Conservation (phyloP, 2,888 invertebrate genomes). For the Exephanes ischioxanthus region DNA sequence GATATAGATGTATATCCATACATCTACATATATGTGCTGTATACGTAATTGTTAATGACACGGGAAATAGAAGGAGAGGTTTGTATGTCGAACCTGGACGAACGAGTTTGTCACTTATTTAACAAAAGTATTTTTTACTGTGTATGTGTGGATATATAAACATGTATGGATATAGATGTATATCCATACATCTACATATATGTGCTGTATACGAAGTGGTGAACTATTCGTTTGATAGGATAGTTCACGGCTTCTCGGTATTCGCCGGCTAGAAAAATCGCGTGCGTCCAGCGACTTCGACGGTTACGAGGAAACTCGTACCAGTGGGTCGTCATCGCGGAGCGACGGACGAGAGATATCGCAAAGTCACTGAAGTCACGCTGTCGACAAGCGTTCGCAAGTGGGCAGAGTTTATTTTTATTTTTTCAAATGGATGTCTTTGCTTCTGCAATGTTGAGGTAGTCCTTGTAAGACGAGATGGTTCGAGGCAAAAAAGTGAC, state of each 20-base stretch:
- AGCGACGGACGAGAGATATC: background rate
- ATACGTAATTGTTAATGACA: no score
- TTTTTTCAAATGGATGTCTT: background rate
- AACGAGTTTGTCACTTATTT: background rate
- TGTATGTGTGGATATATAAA: background rate
- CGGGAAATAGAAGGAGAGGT: no score
- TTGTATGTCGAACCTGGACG: no score
- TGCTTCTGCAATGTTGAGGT: background rate
- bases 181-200: no score
- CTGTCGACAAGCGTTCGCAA: background rate
- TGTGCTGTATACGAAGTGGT: background rate
- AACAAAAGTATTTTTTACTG: no score
- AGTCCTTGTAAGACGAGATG: background rate
- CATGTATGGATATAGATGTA: background rate
- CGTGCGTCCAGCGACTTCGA: background rate
- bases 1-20: background rate
- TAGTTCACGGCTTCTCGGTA: conserved; percentile 2
- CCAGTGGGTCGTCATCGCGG: background rate
- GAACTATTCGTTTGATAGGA: conserved; percentile 1
- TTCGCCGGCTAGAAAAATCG: background rate
- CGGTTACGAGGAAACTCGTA: background rate
- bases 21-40: no score
- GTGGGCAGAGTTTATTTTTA: background rate
- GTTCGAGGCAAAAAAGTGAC: background rate
- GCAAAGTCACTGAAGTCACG: background rate